Evolutionary conservation across 2,113 vertebrate species (phyloP).

Genomic region (Hemicordylus capensis): DNA sequence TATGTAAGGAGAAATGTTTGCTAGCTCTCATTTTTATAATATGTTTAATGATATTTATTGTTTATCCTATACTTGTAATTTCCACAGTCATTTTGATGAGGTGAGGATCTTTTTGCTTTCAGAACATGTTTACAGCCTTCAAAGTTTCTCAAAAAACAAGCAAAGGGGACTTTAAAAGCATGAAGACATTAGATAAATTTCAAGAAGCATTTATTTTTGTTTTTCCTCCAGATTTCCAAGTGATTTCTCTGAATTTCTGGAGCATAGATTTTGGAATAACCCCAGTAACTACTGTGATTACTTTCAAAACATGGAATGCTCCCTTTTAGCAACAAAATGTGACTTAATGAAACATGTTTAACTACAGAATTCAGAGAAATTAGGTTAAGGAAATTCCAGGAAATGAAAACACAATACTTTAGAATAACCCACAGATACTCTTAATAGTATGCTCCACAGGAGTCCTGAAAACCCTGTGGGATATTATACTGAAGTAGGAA

Average conservation of each 20-base stretch:
- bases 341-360: conserved; percentile 24
- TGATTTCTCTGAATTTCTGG: neutral
- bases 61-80: neutral
- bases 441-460: no score
- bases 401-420: no score
- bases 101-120: neutral
- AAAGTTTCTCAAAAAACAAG: neutral
- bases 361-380: neutral
- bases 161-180: neutral
- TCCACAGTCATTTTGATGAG: neutral
- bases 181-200: neutral
- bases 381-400: neutral
- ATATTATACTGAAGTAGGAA: no score
- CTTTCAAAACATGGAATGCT: neutral
- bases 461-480: no score
- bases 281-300: conserved; percentile 4
- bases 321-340: conserved; percentile 36
- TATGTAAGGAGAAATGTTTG: neutral
- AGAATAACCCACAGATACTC: no score
- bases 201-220: neutral
- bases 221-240: neutral
- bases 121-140: neutral
- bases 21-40: conserved; percentile 1
- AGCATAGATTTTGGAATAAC: neutral
- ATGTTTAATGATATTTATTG: neutral